Percentiles rank a stretch among this genome's conserved stretches.
phyloP scores from a whole-genome alignment of 30 jellyfish, hydroid and myxozoan genomes.

The Turritopsis rubra region DNA sequence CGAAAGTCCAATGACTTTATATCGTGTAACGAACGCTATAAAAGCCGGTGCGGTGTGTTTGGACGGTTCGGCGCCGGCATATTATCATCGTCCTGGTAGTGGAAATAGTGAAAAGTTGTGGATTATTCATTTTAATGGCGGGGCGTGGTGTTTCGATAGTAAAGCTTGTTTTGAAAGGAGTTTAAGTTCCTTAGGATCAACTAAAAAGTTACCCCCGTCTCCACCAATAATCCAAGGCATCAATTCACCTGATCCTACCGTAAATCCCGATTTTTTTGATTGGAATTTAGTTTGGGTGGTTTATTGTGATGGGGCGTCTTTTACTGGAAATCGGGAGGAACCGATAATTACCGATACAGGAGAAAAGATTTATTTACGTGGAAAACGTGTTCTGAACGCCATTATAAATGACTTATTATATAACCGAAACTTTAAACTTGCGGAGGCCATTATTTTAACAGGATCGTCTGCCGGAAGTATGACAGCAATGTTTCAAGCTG shows the following conservation, averaged over 20 bases:
- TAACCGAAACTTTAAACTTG: constrained; percentile 67
- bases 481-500: constrained; percentile 99
- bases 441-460: constrained; percentile 87
- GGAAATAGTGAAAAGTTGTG: constrained; percentile 82
- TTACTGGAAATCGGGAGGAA: constrained; percentile 91
- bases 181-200: constrained; percentile 92
- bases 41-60: constrained; percentile 93
- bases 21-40: constrained; percentile 69
- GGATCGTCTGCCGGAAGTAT: constrained; percentile 99
- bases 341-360: constrained; percentile 76
- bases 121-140: constrained; percentile 96
- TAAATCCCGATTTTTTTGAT: constrained; percentile 94
- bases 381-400: constrained; percentile 89
- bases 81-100: constrained; percentile 87
- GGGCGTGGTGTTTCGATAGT: constrained; percentile 99
- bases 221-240: constrained; percentile 99
- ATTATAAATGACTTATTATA: constrained; percentile 54
- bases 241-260: constrained; percentile 82
- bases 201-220: constrained; percentile 75
- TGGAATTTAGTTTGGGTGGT: constrained; percentile 99
- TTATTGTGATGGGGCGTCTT: constrained; percentile 98
- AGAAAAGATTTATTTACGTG: constrained; percentile 76
- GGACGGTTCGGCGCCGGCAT: constrained; percentile 99
- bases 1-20: constrained; percentile 51
- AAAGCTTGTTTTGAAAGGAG: constrained; percentile 93